These are phyloP conservation scores for Diorhabda elongata DNA, from an alignment of 1,140 invertebrate genomes.

Conservation along the genomic window DNA sequence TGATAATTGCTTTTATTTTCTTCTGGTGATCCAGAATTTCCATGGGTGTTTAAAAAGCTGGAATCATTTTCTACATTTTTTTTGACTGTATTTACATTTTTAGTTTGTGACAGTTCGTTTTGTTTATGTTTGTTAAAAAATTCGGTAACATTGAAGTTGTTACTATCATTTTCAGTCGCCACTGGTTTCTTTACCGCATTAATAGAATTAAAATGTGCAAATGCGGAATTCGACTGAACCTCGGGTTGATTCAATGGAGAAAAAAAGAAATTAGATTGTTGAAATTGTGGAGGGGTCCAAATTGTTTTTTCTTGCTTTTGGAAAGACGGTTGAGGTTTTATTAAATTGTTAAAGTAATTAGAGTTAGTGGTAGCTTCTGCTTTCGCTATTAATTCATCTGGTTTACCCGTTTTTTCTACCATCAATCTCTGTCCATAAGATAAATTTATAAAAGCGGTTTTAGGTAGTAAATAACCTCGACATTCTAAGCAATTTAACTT, in stretches of 20 bases:
- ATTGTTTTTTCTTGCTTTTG: constrained; percentile 3
- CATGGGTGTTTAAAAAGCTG: not conserved
- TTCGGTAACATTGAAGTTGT: not conserved
- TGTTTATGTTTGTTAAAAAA: no score
- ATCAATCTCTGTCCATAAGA: constrained; percentile 51
- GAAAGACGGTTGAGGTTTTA: not conserved
- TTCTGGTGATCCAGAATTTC: not conserved
- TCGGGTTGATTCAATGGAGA: constrained; percentile 9
- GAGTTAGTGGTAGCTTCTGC: not conserved
- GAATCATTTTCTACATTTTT: not conserved
- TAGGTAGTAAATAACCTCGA: constrained; percentile 54
- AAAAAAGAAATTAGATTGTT: not conserved
- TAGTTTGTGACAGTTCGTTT: not conserved
- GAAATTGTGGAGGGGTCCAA: not conserved
- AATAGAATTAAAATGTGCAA: constrained; percentile 14
- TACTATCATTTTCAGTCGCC: not conserved
- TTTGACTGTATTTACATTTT: not conserved
- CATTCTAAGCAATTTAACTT: constrained; percentile 51
- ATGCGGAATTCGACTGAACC: constrained; percentile 17
- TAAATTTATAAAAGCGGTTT: constrained; percentile 59
- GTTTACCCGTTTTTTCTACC: constrained; percentile 44
- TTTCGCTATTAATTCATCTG: constrained; percentile 11
- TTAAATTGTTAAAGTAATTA: not conserved
- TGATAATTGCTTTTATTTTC: not conserved
- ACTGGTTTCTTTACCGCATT: not conserved